Evolutionary conservation across 2,113 vertebrate species (phyloP), one percentile per base, ranked within the genome.

Genomic region (Okapia johnstoni): DNA sequence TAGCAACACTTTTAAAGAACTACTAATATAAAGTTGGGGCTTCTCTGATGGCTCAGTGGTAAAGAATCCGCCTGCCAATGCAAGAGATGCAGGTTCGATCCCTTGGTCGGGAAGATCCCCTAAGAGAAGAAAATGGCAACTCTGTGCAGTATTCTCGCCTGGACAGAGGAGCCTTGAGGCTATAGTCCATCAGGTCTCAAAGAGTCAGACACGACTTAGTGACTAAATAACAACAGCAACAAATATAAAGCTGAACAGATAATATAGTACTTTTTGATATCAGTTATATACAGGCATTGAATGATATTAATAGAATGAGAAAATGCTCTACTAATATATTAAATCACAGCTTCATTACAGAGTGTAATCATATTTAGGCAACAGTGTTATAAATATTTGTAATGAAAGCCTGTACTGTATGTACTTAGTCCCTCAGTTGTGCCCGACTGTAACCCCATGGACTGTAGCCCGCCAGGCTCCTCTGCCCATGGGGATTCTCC

Each of bases 1-100:
- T 92, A 88, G 81, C 58, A 30, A 87, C 11, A 73, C 28, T 63
- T 94, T 90, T 48, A 94, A 97, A 93, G 10, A 58, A 92, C 14
- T 58, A 97, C 60, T 55, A 73, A 50, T 50, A 50, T 26, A 26
- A 76, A 43, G 70, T 4, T 43, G 77, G 28, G 28, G 46, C 28
- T 80, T 80, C 46, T 48, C 77, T 33, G 28, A 48, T 50, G 46
- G 46, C 46, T 50, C 46, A 50, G 48, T 50, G 77, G 77, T 80
- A 21, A 80, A 80, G 77, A 50, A 80, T 80, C 28, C 28, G 2
- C 16, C 9, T 80, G 46, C 77, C 46, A 80, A 50, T 50, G 15
- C 77, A 80, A 50, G 46, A 50, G 16, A 50, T 33, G 46, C 28
- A 50, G 77, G 77, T 33, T 80, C 5, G 0, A 80, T 50, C 28